Conservation (phyloP, 2,888 invertebrate genomes). For the Eristalinus aeneus region DNA sequence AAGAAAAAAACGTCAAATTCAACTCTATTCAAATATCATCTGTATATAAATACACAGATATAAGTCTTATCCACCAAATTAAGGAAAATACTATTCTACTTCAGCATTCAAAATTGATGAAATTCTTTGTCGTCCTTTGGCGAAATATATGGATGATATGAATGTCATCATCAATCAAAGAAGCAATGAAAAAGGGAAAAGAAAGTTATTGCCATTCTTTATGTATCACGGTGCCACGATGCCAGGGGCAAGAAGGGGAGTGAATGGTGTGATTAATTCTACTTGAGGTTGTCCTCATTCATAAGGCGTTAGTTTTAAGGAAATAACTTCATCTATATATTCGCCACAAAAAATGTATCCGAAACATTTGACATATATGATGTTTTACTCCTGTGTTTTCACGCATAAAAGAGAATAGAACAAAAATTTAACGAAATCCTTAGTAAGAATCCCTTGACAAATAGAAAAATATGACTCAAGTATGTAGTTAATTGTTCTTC, state of each 20-base stretch:
- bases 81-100: constrained; percentile 23
- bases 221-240: constrained; percentile 48
- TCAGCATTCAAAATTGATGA: constrained; percentile 52
- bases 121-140: constrained; percentile 63
- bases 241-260: constrained; percentile 27
- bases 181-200: constrained; percentile 51
- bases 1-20: no score
- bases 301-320: constrained; percentile 62
- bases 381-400: background rate
- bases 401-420: constrained; percentile 1
- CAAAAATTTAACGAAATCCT: constrained; percentile 58
- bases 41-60: no score
- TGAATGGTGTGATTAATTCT: constrained; percentile 61
- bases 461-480: constrained; percentile 53
- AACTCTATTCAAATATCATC: no score
- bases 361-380: constrained; percentile 25
- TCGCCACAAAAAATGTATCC: constrained; percentile 53
- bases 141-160: constrained; percentile 67
- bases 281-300: constrained; percentile 65
- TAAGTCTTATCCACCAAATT: constrained; percentile 46
- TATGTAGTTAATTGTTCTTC: constrained; percentile 32
- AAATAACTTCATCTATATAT: constrained; percentile 70
- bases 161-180: constrained; percentile 71
- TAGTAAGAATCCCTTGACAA: constrained; percentile 67
- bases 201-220: constrained; percentile 41